Evolutionary conservation across 2,797 vertebrate genomes (phyloP), one percentile per base, ranked within the genome.

Genomic region (Chelon labrosus): DNA sequence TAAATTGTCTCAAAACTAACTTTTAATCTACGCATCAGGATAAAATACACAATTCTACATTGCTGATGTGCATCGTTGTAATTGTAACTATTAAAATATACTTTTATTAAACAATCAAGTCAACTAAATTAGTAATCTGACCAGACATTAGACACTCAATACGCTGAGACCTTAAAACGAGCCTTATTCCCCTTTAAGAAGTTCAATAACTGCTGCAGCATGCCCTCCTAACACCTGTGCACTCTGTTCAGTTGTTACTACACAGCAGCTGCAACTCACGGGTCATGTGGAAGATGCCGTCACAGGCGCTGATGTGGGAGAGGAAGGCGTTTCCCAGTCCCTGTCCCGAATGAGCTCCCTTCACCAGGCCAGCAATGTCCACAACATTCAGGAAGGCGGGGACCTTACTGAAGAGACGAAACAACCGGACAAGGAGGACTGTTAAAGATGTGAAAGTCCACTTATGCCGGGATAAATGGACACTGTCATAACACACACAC

Each of bases 311-410:
- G 92, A 99, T 99, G 91, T 99, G 93, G 53, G 98, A 99, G 83
- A 99, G 95, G 91, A 99, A 99, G 81, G 97, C 96, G 50, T 99
- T 99, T 85, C 98, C 98, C 73, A 99, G 94, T 74, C 98, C 98
- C 91, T 99, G 97, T 35, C 98, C 98, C 10, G 94, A 88, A 44
- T 98, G 96, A 51, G 98, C 98, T 84, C 97, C 98, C 90, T 98
- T 99, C 86, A 99, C 97, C 82, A 99, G 96, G 41, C 98, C 98
- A 73, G 98, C 98, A 75, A 99, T 98, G 93, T 99, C 98, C 92
- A 99, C 98, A 47, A 99, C 95, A 41, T 96, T 99, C 66, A 99
- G 93, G 93, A 99, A 99, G 14, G 98, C 97, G 57, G 98, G 98
- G 83, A 99, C 96, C 93, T 99, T 99, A 93, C 98, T 99, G 84